phyloP scores from a whole-genome alignment of 92 coral and sea anemone species.

The Actinernus sp. region DNA sequence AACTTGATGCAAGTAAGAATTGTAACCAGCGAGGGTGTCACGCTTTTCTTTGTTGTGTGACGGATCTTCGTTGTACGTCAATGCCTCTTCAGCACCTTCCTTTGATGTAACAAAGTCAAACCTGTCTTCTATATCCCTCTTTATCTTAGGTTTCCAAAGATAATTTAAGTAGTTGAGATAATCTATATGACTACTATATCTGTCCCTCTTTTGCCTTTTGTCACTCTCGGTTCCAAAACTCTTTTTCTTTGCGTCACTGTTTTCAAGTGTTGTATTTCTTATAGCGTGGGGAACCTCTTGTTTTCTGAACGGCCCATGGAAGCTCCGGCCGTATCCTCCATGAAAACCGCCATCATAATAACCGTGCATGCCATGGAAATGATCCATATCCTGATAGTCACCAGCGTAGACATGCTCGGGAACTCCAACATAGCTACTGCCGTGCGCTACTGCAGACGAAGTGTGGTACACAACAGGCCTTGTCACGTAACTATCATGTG shows the following conservation, averaged over 20 bases:
- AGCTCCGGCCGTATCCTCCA: slow-evolving; percentile 25
- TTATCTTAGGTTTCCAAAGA: slow-evolving; percentile 65
- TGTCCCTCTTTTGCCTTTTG: slow-evolving; percentile 65
- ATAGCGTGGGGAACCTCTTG: slow-evolving; percentile 65
- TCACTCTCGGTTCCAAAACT: slow-evolving; percentile 17
- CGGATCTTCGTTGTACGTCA: slow-evolving; percentile 49
- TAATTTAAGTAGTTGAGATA: slow-evolving; percentile 55
- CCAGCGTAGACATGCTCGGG: slow-evolving; percentile 82
- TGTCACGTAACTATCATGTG: slow-evolving; percentile 95
- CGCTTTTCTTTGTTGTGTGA: slow-evolving; percentile 40
- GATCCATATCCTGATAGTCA: background rate
- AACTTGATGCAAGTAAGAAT: slow-evolving; percentile 1
- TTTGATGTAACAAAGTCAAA: slow-evolving; percentile 66
- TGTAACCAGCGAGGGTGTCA: slow-evolving; percentile 36
- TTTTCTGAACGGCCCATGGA: slow-evolving; percentile 79
- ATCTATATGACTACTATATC: slow-evolving; percentile 38
- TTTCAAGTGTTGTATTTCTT: slow-evolving; percentile 13
- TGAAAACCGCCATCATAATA: slow-evolving; percentile 16
- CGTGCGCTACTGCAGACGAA: slow-evolving; percentile 70
- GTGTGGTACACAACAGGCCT: slow-evolving; percentile 83
- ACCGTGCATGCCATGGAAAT: slow-evolving; percentile 16
- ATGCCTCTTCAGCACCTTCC: slow-evolving; percentile 58
- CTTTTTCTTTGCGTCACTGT: slow-evolving; percentile 16
- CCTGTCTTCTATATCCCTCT: slow-evolving; percentile 46
- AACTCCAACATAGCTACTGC: slow-evolving; percentile 79